Percentiles rank a stretch among this genome's conserved stretches.
Evolutionary conservation across 2,113 vertebrate species (phyloP).

Genomic region (Dissostichus mawsoni): DNA sequence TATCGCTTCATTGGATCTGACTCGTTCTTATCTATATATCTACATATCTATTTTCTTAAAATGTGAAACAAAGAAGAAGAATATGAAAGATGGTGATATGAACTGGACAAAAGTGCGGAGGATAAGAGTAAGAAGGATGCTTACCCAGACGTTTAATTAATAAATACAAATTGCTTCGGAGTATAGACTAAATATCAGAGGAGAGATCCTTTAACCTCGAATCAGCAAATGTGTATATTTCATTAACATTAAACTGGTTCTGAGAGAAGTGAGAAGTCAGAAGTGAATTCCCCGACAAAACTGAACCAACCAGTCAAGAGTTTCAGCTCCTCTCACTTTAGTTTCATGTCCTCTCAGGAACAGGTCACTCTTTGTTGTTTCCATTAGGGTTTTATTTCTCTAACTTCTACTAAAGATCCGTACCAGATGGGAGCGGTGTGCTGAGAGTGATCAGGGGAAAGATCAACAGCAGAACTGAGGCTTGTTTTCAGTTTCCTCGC

Average conservation of each 20-base stretch:
- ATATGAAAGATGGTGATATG: background rate
- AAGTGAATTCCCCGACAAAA: background rate
- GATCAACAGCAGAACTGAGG: background rate
- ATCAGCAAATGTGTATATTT: background rate
- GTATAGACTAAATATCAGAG: no score
- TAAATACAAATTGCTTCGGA: background rate
- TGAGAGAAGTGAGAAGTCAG: no score
- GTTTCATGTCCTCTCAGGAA: conserved; percentile 3
- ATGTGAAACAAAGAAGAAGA: background rate
- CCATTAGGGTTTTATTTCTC: background rate
- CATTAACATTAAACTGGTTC: background rate
- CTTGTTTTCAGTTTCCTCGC: background rate
- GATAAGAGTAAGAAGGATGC: background rate
- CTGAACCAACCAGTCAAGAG: background rate
- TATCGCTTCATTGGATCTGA: background rate
- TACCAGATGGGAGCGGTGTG: conserved; percentile 29
- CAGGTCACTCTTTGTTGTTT: conserved; percentile 5
- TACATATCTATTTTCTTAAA: background rate
- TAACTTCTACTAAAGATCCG: conserved; percentile 3
- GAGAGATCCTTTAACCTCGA: background rate
- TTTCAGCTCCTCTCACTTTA: background rate
- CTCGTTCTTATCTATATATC: no score
- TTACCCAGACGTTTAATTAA: background rate
- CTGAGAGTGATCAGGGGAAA: background rate
- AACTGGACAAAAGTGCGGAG: background rate